A percentile compares a stretch with the other conserved stretches of the same genome.
These are phyloP conservation scores for Paramormyrops hopkinsi DNA, from an alignment of 2,797 vertebrate species.

Conservation along the genomic window DNA sequence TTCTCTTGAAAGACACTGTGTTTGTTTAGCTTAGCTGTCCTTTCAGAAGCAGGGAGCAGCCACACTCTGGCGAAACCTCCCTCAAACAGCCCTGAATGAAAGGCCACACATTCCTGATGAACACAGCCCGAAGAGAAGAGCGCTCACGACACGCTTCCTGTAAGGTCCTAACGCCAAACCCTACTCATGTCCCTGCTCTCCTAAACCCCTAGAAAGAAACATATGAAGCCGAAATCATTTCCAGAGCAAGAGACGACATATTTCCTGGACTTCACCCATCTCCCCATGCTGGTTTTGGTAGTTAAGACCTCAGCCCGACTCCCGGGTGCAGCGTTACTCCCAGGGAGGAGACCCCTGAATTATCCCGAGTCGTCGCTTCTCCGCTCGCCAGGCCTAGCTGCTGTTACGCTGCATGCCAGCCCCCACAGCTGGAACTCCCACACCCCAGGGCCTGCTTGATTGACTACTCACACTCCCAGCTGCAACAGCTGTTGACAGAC, in stretches of 20 bases:
- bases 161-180: not conserved
- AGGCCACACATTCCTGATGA: not conserved
- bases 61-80: not conserved
- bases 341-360: not conserved
- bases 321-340: not conserved
- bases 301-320: not conserved
- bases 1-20: not conserved
- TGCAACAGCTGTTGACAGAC: constrained; percentile 34
- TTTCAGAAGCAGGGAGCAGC: not conserved
- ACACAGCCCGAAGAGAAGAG: not conserved
- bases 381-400: constrained; percentile 50
- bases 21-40: not conserved
- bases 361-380: not conserved
- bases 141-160: not conserved
- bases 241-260: not conserved
- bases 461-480: constrained; percentile 42
- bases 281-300: not conserved
- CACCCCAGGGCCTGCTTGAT: constrained; percentile 36
- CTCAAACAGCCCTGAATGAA: not conserved
- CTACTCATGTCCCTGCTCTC: not conserved
- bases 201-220: not conserved
- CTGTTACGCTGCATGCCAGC: constrained; percentile 29
- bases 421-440: constrained; percentile 24
- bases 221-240: not conserved
- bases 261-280: too few relatives aligned